Conservation (phyloP, 1,140 invertebrate genomes). For the Pseudoatta argentina region DNA sequence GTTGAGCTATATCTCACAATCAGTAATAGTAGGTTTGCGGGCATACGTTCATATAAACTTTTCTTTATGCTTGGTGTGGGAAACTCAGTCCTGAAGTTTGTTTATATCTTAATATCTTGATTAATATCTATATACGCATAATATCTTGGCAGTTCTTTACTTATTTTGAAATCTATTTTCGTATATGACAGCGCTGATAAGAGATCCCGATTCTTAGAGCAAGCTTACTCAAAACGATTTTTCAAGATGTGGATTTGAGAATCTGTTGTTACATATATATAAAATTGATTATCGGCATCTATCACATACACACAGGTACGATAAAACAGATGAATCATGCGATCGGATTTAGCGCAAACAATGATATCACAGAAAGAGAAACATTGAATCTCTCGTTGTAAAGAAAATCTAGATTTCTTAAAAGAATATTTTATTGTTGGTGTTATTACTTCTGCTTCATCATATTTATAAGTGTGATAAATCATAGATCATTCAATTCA, state of each 20-base stretch:
- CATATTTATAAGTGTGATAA: neutral
- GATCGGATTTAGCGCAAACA: slow-evolving; percentile 9
- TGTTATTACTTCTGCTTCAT: neutral
- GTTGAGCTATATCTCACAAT: too few relatives aligned
- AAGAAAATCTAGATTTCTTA: neutral
- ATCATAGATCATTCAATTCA: neutral
- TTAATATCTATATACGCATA: neutral
- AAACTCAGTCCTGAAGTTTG: too few relatives aligned
- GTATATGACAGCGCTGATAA: slow-evolving; percentile 14
- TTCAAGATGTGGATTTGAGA: slow-evolving; percentile 13
- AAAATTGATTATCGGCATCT: slow-evolving; percentile 28
- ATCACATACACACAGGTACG: neutral
- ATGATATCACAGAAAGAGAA: neutral
- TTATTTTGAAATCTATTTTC: slow-evolving; percentile 45
- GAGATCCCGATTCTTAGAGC: slow-evolving; percentile 36
- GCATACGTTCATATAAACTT: too few relatives aligned
- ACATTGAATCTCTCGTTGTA: neutral
- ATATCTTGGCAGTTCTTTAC: neutral
- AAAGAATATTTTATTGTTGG: neutral
- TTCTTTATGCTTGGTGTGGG: too few relatives aligned
- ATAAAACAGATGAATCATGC: slow-evolving; percentile 33
- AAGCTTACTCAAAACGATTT: neutral
- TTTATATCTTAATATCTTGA: too few relatives aligned
- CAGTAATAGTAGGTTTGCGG: too few relatives aligned
- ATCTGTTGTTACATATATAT: slow-evolving; percentile 12